A percentile compares a stretch with the other conserved stretches of the same genome.
These are phyloP conservation scores for Zeus faber DNA, from an alignment of 2,113 vertebrate genomes.

Conservation along the genomic window DNA sequence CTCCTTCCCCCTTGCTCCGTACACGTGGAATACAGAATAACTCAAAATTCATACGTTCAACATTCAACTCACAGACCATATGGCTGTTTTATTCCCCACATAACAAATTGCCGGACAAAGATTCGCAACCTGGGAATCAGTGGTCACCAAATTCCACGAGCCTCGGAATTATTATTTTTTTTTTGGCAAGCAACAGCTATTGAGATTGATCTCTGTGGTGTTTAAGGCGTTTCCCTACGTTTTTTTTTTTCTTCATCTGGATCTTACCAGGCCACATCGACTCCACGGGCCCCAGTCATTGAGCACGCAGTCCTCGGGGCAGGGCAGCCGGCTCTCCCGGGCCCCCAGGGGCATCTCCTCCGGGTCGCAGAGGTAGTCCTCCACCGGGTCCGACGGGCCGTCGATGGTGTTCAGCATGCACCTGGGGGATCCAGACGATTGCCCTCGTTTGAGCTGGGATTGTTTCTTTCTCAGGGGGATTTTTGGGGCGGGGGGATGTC, in stretches of 20 bases:
- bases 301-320: conserved; percentile 93
- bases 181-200: no score
- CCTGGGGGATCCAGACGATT: conserved; percentile 74
- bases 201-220: neutral
- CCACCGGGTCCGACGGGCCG: conserved; percentile 89
- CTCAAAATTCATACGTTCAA: no score
- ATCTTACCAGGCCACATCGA: conserved; percentile 86
- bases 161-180: no score
- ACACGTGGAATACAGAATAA: neutral
- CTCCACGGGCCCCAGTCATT: conserved; percentile 94
- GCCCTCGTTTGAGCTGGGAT: no score
- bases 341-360: conserved; percentile 96
- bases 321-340: conserved; percentile 87
- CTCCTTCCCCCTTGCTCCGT: neutral
- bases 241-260: neutral
- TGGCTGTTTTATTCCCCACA: neutral
- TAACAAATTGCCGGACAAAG: no score
- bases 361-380: conserved; percentile 96
- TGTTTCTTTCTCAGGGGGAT: no score
- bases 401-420: conserved; percentile 97
- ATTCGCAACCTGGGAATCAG: no score
- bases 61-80: conserved; percentile 2
- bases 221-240: neutral
- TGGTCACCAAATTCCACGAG: no score
- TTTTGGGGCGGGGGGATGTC: neutral